Conservation (phyloP, 2,113 vertebrate species). For the Rallus limicola region DNA sequence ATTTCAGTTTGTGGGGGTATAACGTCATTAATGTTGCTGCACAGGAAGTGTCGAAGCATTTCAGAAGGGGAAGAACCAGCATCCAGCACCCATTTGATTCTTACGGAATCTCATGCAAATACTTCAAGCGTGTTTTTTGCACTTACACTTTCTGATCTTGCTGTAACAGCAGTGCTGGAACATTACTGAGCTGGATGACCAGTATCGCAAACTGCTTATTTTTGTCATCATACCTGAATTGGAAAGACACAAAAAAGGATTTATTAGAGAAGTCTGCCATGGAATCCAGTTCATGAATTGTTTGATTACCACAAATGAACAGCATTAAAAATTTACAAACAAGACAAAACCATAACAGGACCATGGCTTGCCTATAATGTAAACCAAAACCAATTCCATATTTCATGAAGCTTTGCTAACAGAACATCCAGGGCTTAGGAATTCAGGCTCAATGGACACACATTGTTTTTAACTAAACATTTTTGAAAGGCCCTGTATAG, state of each 20-base stretch:
- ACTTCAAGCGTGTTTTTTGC: neutral
- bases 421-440: neutral
- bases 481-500: neutral
- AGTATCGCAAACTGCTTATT: constrained; percentile 89
- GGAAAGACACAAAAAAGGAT: constrained; percentile 20
- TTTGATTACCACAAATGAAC: neutral
- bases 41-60: neutral
- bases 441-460: neutral
- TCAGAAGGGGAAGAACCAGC: neutral
- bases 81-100: neutral
- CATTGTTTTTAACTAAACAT: neutral
- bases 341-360: neutral
- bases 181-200: constrained; percentile 87
- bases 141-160: constrained; percentile 88
- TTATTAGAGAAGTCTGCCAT: neutral
- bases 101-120: neutral
- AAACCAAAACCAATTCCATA: neutral
- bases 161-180: constrained; percentile 81
- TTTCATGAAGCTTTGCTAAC: neutral
- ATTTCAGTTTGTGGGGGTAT: neutral
- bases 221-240: constrained; percentile 85
- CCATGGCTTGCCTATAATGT: neutral
- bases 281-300: neutral
- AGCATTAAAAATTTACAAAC: neutral
- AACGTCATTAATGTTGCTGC: neutral